Base-by-base conservation (phyloP, 1,140 invertebrate genomes). In the Pseudomyrmex pallidus region DNA sequence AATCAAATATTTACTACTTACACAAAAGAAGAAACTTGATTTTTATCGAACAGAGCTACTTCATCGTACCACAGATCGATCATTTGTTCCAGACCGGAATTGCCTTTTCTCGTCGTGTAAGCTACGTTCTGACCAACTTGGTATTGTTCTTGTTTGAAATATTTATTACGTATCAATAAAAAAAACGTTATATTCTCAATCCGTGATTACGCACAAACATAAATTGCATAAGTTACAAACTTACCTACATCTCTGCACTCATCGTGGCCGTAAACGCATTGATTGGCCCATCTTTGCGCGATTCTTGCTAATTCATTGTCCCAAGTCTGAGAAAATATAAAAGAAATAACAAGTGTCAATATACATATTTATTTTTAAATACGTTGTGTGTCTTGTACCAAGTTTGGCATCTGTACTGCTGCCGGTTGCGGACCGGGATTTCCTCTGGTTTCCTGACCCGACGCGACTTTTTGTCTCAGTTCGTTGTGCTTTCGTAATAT, bases 281-380 rank as follows among this genome's bases (percentile, higher is more conserved):
- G 90, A 77, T 84, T 89, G 25, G 84, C 84, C 89, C 89, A 91
- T 67, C 85, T 83, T 78, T 91, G 90, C 12, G 89, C 88, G 13
- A 90, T 64, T 0, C 17, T 1, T 20, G 83, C 85, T 15, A 91
- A 25, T 52, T 87, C 83, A 54, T 84, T 1, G 70, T 91, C 86
- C 90, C 90, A 90, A 73, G 63, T 57, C 87, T 89, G 44, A 66
- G 61, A 74, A 56, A 85, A 78, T 7, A 56, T 70, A 20, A 12
- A 52, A 52, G 2, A 3, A 12, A 13, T 52, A 12, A 52, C 13
- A 2, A 52, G 7, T 52, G 50, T 52, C 7, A 13, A 13, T 10
- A 0, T 2, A 50, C 25, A 13, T 22, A 35, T 13, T 77, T 46
- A 2, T 20, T n/a, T 78, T 9, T 52, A 25, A 48, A 52, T 2